These are phyloP conservation scores for Aurelia coerulea DNA, from an alignment of 30 jellyfish, hydroid and myxozoan species.

Conservation along the genomic window DNA sequence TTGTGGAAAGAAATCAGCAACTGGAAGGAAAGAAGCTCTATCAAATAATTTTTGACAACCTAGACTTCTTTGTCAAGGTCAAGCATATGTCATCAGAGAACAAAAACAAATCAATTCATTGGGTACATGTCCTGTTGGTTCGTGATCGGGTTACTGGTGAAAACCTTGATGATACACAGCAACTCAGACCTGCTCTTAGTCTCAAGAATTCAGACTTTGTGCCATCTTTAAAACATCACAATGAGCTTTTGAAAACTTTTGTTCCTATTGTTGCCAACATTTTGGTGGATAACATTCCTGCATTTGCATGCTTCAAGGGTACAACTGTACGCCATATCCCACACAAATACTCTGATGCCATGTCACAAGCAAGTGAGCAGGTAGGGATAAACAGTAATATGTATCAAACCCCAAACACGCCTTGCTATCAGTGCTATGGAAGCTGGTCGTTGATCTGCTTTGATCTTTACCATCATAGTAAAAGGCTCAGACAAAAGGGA, in stretches of 20 bases:
- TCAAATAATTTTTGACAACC: constrained; percentile 13
- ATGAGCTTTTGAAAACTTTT: constrained; percentile 4
- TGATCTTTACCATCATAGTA: too few species aligned
- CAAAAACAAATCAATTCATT: constrained; percentile 9
- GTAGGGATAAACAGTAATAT: too few species aligned
- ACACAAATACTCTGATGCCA: neutral
- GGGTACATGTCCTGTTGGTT: constrained; percentile 8
- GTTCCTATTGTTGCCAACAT: constrained; percentile 3
- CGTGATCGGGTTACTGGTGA: constrained; percentile 14
- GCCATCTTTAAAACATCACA: constrained; percentile 1
- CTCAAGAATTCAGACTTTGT: constrained; percentile 7
- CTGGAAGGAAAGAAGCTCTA: constrained; percentile 16
- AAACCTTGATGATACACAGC: constrained; percentile 6
- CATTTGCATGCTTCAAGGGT: constrained; percentile 16
- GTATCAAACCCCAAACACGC: too few species aligned
- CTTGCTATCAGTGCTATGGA: too few species aligned
- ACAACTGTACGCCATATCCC: constrained; percentile 7
- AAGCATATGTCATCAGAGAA: constrained; percentile 14
- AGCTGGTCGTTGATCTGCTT: too few species aligned
- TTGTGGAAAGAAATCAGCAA: constrained; percentile 3
- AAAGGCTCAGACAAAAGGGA: too few species aligned
- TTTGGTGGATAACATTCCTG: constrained; percentile 12
- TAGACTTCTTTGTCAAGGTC: constrained; percentile 13
- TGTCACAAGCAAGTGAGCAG: too few species aligned
- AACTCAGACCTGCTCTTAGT: constrained; percentile 5